phyloP scores from a whole-genome alignment of 2,888 invertebrate species.

The Physocephala rufipes region DNA sequence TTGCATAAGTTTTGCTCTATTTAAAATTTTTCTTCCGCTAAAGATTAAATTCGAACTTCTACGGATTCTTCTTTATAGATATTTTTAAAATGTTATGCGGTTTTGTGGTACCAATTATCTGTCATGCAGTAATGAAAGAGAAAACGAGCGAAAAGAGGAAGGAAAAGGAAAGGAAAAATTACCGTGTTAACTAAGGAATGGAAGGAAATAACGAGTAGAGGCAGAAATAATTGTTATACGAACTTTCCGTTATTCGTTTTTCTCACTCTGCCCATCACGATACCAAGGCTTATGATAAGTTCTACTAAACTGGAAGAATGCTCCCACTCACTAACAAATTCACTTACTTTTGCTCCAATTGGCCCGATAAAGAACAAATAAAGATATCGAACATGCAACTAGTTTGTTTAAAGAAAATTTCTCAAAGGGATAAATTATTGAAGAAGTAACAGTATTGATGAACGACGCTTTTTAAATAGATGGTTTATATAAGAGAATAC shows the following conservation, averaged over 20 bases:
- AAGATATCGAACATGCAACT: neutral
- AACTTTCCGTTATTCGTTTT: neutral
- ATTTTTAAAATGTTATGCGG: conserved; percentile 12
- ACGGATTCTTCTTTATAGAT: conserved; percentile 23
- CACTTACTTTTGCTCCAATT: conserved; percentile 29
- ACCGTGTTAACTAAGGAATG: neutral
- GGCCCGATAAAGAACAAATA: conserved; percentile 9
- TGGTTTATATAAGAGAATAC: no score
- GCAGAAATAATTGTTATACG: conserved; percentile 4
- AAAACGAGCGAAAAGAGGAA: neutral
- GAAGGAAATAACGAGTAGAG: conserved; percentile 14
- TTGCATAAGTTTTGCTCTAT: conserved; percentile 24
- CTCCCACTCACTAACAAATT: conserved; percentile 25
- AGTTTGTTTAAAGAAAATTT: neutral
- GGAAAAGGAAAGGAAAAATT: neutral
- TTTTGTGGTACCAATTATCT: conserved; percentile 10
- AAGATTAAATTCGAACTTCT: conserved; percentile 26
- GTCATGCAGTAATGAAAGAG: neutral
- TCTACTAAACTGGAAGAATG: neutral
- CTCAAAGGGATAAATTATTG: no score
- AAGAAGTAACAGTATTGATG: no score
- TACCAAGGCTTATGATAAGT: no score
- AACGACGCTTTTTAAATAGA: no score
- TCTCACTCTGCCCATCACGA: neutral
- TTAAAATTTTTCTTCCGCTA: conserved; percentile 27